Base-by-base conservation (phyloP, 1,140 invertebrate genomes). In the Gryon sp. region DNA sequence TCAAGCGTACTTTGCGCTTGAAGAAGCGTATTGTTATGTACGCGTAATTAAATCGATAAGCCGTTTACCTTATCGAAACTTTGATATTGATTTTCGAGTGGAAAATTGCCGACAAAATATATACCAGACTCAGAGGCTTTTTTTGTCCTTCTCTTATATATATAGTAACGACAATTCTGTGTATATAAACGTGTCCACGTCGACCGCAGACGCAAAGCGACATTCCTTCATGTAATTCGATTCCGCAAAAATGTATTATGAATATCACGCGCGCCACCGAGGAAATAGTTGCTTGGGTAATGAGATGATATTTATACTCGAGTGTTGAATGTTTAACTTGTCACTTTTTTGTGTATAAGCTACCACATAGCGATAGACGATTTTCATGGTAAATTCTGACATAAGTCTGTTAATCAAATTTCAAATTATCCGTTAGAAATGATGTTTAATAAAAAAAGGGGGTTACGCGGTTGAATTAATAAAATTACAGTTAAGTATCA, bases 11-110 rank as follows among this genome's bases (percentile, higher is more conserved):
- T 55, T 36, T 15, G 16, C 20, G 28, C 36, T 18, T 12, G 20
- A 36, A 2, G n/a, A 4, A 36, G 50, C 50, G 12, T 28, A 38
- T 34, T 43, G 53, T 41, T 50, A 19, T 69, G 19, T n/a, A 48
- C 20, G 26, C 53, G 24, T 59, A 69, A 57, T 69, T 69, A 57
- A 50, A 59, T 59, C 65, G 43, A 69, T 59, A 69, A 68, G 50
- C 50, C 43, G 18, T 57, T 68, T 68, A 46, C 63, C 45, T 53
- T 41, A 43, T 24, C 36, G 26, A 5, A 8, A 48, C 20, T 55
- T 22, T 9, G 43, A 3, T 63, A 63, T 41, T 40, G 45, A 63
- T 48, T 38, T 41, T 66, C 50, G 28, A 18, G 12, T n/a, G 15
- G 4, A 46, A 11, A 30, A 22, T 48, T 14, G 30, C 50, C 20